Base-by-base conservation (phyloP, 1,140 invertebrate genomes). In the Plutomurus gul region DNA sequence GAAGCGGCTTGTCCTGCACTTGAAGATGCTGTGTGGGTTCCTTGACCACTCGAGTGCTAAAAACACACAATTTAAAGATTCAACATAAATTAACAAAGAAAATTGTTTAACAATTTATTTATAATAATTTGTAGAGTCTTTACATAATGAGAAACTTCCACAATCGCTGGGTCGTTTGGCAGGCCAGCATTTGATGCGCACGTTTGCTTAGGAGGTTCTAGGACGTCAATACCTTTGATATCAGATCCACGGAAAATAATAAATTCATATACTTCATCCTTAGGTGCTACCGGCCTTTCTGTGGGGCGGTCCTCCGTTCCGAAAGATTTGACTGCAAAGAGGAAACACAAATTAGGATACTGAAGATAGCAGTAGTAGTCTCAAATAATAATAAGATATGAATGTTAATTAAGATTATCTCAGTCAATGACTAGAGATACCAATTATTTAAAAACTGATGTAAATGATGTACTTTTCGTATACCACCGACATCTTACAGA, bases 231-330 rank as follows among this genome's bases (percentile, higher is more conserved):
- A 87, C 99, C 98, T 88, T 99, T 99, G 85, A 99, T 99, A 87
- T 99, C 98, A 83, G 94, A 93, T 33, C 97, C 98, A 82, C 97
- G 89, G 88, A 99, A 99, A 72, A 99, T 92, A 83, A 99, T 99
- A 87, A 97, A 99, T 85, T 99, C 98, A 88, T 99, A 99, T 39
- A 99, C 92, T 88, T 99, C 96, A 89, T 96, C 96, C 86, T 98
- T 93, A 47, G 96, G 94, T 47, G 94, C 92, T 40, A 99, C 96
- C 77, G 95, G 95, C 86, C 93, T 93, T 85, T 96, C 93, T 25
- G 96, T 95, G 81, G 96, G 94, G 46, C 98, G 89, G 86, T 99
- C 96, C 89, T 99, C 98, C 33, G 98, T 99, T 33, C 98, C 98
- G 90, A 98, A 99, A 5, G 97, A 99, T 83, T 96, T 92, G 74